These are phyloP conservation scores for Eurypyga helias DNA, from an alignment of 2,113 vertebrate genomes.

Conservation along the genomic window DNA sequence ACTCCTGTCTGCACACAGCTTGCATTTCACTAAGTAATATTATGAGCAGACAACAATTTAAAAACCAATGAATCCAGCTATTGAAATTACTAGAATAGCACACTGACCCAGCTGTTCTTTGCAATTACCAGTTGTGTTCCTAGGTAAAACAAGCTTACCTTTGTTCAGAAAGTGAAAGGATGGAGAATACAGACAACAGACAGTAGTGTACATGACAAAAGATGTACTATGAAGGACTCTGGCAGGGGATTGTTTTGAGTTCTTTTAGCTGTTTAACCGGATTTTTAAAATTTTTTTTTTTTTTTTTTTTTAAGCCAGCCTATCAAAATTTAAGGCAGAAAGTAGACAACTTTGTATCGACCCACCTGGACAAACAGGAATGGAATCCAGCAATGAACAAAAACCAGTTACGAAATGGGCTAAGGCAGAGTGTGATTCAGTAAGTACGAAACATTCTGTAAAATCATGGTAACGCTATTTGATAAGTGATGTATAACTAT, in stretches of 20 bases:
- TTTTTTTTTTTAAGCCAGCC: constrained; percentile 82
- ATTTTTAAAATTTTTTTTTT: background rate
- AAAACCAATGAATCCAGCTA: background rate
- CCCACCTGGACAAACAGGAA: constrained; percentile 93
- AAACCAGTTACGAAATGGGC: constrained; percentile 93
- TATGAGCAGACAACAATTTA: background rate
- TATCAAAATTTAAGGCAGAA: constrained; percentile 98
- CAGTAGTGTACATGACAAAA: background rate
- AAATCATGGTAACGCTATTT: background rate
- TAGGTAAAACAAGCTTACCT: background rate
- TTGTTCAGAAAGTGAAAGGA: background rate
- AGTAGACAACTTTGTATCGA: constrained; percentile 96
- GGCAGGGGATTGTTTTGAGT: background rate
- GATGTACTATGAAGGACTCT: background rate
- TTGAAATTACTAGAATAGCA: background rate
- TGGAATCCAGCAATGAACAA: constrained; percentile 98
- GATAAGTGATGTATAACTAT: background rate
- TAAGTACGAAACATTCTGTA: constrained; percentile 74
- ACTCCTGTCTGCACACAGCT: background rate
- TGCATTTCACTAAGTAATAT: background rate
- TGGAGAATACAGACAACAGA: background rate
- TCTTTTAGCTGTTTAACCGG: background rate
- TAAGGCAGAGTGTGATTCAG: constrained; percentile 95
- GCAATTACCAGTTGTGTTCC: background rate
- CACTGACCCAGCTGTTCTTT: background rate